Evolutionary conservation across 2,797 vertebrate genomes (phyloP).

Genomic region (Clarias platycephalus): DNA sequence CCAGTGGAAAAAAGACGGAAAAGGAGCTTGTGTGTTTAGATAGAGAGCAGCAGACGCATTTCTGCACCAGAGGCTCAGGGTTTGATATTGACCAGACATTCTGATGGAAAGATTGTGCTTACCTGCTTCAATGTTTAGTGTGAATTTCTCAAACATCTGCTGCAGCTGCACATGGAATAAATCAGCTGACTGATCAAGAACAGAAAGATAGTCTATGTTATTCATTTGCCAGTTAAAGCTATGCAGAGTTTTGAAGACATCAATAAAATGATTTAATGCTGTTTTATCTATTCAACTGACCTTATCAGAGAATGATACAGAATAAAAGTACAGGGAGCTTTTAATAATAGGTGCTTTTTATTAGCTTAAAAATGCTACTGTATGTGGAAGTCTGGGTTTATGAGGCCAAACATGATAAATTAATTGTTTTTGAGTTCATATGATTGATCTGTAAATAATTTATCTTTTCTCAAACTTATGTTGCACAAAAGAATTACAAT

Average conservation of each 20-base stretch:
- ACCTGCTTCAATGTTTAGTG: neutral
- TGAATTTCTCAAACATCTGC: neutral
- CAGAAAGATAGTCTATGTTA: neutral
- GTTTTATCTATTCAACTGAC: no score
- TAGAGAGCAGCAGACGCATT: neutral
- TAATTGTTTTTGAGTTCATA: no score
- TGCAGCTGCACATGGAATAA: neutral
- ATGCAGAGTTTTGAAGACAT: neutral
- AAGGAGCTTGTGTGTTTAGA: neutral
- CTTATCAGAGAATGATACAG: no score
- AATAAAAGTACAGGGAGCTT: no score
- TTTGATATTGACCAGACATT: neutral
- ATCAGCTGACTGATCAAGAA: neutral
- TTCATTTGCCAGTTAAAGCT: neutral
- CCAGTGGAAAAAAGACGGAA: neutral
- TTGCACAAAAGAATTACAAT: neutral
- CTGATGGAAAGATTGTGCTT: neutral
- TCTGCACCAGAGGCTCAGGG: neutral
- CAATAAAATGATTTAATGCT: no score
- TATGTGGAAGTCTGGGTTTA: no score
- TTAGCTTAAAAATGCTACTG: no score
- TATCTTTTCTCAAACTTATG: neutral
- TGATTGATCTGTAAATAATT: neutral
- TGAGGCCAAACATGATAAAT: no score
- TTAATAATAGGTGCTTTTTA: no score